Evolutionary conservation across 2,888 invertebrate species (phyloP), one percentile per base, ranked within the genome.

Genomic region (Limnephilus rhombicus): DNA sequence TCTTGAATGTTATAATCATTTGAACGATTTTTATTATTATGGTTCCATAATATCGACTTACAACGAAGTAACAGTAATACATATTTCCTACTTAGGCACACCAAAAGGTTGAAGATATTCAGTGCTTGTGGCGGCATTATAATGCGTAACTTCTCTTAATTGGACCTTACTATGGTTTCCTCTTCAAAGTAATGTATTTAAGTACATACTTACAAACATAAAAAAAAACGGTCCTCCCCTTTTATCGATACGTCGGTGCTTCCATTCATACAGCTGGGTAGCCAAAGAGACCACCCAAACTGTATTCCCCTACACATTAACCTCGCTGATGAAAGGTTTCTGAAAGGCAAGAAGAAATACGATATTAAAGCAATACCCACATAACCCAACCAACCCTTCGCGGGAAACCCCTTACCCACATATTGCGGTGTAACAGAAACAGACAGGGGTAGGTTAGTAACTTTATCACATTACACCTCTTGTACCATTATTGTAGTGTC

Each of bases 261-360:
- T 24, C 80, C 24, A 80, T 89, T 86, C 49, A 86, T 34, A 80
- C 80, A 89, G 88, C 37, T 89, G 88, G 80, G 80, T 37, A 89
- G 80, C 41, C 88, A 89, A 89, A n/a, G 24, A 80, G 88, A 89
- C 88, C 88, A 68, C 88, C 88, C 88, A 80, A 86, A 89, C 18
- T 9, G 80, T 41, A 80, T 37, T 80, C 68, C 37, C 68, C 80
- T 88, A 88, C 68, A 31, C 18, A 18, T 80, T 89, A 24, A n/a
- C 80, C 80, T n/a, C 53, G 86, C 29, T 49, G 37, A 37, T 37
- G 86, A n/a, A 68, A 68, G 68, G 68, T 24, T 68, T 68, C 24
- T 0, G n/a, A 45, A 29, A 49, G 24, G 68, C 29, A n/a, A 49
- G 13, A 45, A 45, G 86, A 34, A 86, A 86, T 29, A 24, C 45